Evolutionary conservation across 2,797 vertebrate genomes (phyloP).

Genomic region (Sarcoramphus papa): DNA sequence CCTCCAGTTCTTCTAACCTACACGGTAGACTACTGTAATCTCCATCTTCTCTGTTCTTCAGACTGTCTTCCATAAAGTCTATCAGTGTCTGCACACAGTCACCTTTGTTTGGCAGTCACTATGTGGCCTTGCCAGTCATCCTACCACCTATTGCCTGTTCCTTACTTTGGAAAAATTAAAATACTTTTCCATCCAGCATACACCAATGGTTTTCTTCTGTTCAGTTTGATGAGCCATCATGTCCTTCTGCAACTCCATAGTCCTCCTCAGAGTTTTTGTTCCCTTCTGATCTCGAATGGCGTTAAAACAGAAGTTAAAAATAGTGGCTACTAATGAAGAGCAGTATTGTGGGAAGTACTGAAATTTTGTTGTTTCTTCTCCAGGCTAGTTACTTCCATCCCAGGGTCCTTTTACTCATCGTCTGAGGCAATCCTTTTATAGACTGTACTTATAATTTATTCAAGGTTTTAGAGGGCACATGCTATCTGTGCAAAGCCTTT

Average conservation of each 20-base stretch:
- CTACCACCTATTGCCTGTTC: not conserved
- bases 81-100: not conserved
- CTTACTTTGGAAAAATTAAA: not conserved
- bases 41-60: not conserved
- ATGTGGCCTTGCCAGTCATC: not conserved
- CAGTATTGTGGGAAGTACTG: not conserved
- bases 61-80: not conserved
- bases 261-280: not conserved
- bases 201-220: not conserved
- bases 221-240: not conserved
- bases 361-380: not conserved
- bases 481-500: not conserved
- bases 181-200: not conserved
- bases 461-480: not conserved
- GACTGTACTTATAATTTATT: not conserved
- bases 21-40: not conserved
- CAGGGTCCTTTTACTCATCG: not conserved
- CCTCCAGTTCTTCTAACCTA: not conserved
- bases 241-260: not conserved
- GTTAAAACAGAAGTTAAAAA: not conserved
- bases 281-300: not conserved
- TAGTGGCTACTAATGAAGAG: not conserved
- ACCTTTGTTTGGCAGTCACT: not conserved
- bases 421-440: not conserved
- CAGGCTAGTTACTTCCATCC: not conserved